Percentiles rank a stretch among this genome's conserved stretches.
These are phyloP conservation scores for Prinia subflava DNA, from an alignment of 2,113 vertebrate species.

Conservation along the genomic window DNA sequence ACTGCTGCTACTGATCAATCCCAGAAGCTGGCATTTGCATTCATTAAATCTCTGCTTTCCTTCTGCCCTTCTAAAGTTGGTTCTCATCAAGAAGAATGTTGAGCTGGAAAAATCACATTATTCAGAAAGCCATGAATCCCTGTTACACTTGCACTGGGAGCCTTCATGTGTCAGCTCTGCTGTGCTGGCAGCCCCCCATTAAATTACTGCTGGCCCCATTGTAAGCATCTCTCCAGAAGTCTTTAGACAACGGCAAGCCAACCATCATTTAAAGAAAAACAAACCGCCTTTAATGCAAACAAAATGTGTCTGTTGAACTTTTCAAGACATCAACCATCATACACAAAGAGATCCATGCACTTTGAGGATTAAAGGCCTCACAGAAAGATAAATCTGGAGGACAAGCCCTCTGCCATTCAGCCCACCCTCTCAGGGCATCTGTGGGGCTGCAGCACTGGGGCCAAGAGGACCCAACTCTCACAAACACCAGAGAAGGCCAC, in stretches of 20 bases:
- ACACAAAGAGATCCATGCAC: neutral
- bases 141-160: neutral
- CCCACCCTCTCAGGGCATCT: neutral
- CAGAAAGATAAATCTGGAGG: neutral
- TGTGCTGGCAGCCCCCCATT: neutral
- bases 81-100: neutral
- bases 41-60: neutral
- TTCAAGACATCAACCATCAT: neutral
- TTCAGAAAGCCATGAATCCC: neutral
- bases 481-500: neutral
- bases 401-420: neutral
- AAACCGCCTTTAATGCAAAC: neutral
- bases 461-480: neutral
- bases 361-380: neutral
- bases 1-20: neutral
- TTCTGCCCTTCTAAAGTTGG: neutral
- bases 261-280: neutral
- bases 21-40: neutral
- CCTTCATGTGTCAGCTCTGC: neutral
- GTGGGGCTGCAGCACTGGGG: rapidly evolving
- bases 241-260: neutral
- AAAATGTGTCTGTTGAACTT: neutral
- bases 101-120: neutral
- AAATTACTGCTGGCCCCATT: neutral
- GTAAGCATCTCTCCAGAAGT: neutral